Conservation (phyloP, 2,888 invertebrate genomes). For the Zygaena filipendulae region DNA sequence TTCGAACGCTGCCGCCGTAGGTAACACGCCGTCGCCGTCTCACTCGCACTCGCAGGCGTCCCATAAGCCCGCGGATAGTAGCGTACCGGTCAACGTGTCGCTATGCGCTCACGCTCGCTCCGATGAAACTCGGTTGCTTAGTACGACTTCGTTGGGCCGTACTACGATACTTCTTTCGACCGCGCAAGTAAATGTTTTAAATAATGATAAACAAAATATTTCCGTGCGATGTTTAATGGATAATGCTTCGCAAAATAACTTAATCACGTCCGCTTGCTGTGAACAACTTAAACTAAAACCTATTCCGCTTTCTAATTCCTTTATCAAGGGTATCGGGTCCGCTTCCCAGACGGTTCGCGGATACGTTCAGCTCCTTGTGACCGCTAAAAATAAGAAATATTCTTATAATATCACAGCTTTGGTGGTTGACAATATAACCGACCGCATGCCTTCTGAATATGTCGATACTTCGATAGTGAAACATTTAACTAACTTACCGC, state of each 20-base stretch:
- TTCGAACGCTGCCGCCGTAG: too few species aligned
- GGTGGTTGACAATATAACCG: slow-evolving; percentile 11
- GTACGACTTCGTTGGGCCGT: too few species aligned
- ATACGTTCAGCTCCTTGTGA: slow-evolving; percentile 3
- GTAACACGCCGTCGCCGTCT: too few species aligned
- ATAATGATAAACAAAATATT: not conserved
- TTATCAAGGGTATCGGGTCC: slow-evolving; percentile 1
- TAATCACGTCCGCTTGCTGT: slow-evolving; percentile 1
- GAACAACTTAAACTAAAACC: not conserved
- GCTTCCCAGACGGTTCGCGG: slow-evolving; percentile 1
- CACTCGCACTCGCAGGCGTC: too few species aligned
- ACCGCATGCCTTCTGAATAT: slow-evolving; percentile 5
- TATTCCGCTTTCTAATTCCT: slow-evolving; percentile 1
- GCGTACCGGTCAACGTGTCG: too few species aligned
- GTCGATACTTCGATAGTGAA: too few species aligned
- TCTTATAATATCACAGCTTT: slow-evolving; percentile 6
- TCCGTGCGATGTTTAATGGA: slow-evolving; percentile 1
- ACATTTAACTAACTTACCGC: too few species aligned
- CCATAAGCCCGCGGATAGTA: too few species aligned
- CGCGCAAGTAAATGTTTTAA: not conserved
- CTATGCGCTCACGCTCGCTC: too few species aligned
- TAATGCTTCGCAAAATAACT: slow-evolving; percentile 1
- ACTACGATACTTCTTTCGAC: too few species aligned
- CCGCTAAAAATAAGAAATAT: slow-evolving; percentile 7
- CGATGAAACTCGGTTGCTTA: too few species aligned